Percentiles rank a stretch among this genome's conserved stretches.
Conservation (phyloP, 2,113 vertebrate species). For the Cebus imitator region DNA sequence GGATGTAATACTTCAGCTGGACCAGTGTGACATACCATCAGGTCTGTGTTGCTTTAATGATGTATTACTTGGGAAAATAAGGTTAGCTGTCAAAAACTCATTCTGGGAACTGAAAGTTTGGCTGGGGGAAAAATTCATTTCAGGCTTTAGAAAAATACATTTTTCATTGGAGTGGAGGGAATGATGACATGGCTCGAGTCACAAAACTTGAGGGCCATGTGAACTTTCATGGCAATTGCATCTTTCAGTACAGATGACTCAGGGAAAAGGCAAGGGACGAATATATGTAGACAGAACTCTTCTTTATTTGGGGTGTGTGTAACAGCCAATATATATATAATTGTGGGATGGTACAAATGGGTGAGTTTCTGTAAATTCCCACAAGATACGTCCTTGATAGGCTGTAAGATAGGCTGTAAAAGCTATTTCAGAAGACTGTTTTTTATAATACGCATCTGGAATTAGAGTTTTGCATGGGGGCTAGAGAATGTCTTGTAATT, state of each 20-base stretch:
- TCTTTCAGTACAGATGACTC: background rate
- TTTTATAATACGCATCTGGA: conserved; percentile 62
- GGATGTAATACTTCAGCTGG: conserved; percentile 58
- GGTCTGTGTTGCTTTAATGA: conserved; percentile 63
- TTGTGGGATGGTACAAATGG: background rate
- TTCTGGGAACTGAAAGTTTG: conserved; percentile 53
- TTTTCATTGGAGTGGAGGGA: conserved; percentile 29
- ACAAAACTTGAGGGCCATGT: background rate
- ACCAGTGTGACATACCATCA: conserved; percentile 19
- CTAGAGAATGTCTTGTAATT: conserved; percentile 63
- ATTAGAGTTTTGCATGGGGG: conserved; percentile 14
- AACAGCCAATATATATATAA: background rate
- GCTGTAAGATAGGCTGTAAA: background rate
- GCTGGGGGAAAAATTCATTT: conserved; percentile 60
- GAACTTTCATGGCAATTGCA: background rate
- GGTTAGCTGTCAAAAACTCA: conserved; percentile 72
- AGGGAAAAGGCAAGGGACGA: background rate
- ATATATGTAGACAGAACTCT: background rate
- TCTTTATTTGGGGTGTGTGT: background rate
- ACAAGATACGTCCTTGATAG: background rate
- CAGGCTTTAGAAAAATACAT: conserved; percentile 43
- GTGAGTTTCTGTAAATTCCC: background rate
- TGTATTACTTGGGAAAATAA: conserved; percentile 71
- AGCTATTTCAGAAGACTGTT: background rate
- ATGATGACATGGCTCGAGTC: background rate